Base-by-base conservation (phyloP, 1,140 invertebrate genomes). In the Ostrea edulis region DNA sequence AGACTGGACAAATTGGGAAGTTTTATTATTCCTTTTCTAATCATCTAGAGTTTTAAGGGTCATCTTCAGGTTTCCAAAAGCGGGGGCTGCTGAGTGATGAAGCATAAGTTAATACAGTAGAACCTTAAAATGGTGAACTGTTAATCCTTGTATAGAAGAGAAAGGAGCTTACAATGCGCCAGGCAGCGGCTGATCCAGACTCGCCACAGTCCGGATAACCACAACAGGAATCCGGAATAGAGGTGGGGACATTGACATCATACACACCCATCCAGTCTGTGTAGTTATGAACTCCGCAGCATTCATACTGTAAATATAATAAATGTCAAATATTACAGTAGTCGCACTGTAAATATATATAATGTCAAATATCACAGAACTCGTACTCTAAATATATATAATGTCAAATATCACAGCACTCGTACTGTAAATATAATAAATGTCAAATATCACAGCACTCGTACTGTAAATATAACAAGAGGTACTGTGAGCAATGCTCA, bases 241-340 rank as follows among this genome's bases (percentile, higher is more conserved):
- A 58, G 7, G 77, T 71, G 12, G 84, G 68, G 20, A 87, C 86
- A 35, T 71, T 77, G 3, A 86, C 84, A 62, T 84, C 81, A 62
- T 87, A 89, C 2, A 89, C 86, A 12, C 81, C 81, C 20, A 86
- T 55, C 89, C 89, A 89, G 29, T 89, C 86, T 14, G 89, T 86
- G 51, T 87, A 87, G 22, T 89, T 89, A 51, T 87, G 84, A 22
- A 89, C 89, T 51, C 89, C 89, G 87, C 89, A 89, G 62, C 89
- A 89, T 62, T 84, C 58, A 77, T 87, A 89, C 89, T 89, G 55
- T 35, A 85, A 77, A 65, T 4, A 58, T 2, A 35, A 85, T 4
- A 54, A 12, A 11, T n/a, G 44, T 53, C 51, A 44, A 44, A 44
- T 44, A 44, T 5, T 44, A n/a, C n/a, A n/a, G n/a, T n/a, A n/a